These are phyloP conservation scores for Hyperopisus bebe DNA, from an alignment of 2,113 vertebrate species.

Conservation along the genomic window DNA sequence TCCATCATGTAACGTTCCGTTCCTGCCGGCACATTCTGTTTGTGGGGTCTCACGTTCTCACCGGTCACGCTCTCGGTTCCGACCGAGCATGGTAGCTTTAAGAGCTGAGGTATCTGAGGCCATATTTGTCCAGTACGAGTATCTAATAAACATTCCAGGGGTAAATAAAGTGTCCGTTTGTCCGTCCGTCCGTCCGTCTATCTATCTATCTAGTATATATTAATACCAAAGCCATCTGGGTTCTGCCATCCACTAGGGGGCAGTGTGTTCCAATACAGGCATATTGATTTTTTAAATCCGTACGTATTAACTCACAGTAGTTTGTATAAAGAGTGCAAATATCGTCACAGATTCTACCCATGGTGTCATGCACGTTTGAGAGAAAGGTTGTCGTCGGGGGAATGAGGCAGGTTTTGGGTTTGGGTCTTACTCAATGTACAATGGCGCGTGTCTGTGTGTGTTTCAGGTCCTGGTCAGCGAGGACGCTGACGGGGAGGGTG, in stretches of 20 bases:
- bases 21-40: not conserved
- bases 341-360: not conserved
- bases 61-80: not conserved
- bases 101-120: not conserved
- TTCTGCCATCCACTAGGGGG: not conserved
- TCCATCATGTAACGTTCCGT: not conserved
- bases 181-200: not conserved
- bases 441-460: not conserved
- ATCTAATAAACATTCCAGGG: not conserved
- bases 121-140: not conserved
- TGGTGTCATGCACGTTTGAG: not conserved
- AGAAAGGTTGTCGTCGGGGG: not conserved
- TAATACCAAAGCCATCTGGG: not conserved
- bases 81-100: not conserved
- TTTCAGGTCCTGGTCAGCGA: constrained; percentile 87
- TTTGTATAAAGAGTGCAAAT: not conserved
- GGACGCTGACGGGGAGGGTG: constrained; percentile 86
- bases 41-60: not conserved
- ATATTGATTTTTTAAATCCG: not conserved
- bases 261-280: not conserved
- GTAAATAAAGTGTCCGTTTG: not conserved
- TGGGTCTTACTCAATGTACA: not conserved
- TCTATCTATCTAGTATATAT: not conserved
- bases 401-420: not conserved
- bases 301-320: not conserved